A percentile compares a stretch with the other conserved stretches of the same genome.
Evolutionary conservation across 92 coral and sea anemone species (phyloP).

Genomic region (Paragorgia papillata): DNA sequence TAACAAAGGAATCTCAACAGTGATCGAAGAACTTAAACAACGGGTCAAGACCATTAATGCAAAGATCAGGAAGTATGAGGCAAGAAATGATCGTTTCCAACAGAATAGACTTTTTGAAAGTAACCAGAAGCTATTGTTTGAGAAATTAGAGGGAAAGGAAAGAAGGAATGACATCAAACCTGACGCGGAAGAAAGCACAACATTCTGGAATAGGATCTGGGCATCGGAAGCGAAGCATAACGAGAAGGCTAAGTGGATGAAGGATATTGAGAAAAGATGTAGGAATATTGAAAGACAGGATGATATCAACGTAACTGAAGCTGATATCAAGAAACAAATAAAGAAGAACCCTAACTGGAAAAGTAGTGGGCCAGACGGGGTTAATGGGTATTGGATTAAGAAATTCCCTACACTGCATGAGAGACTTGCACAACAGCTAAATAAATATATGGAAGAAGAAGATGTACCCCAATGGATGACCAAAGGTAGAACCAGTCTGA

Average conservation of each 20-base stretch:
- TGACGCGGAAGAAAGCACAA: constrained; percentile 8
- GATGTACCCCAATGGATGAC: constrained; percentile 45
- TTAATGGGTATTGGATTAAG: constrained; percentile 52
- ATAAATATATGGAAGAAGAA: constrained; percentile 12
- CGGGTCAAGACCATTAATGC: background rate
- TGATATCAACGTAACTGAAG: constrained; percentile 25
- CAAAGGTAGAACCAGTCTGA: constrained; percentile 45
- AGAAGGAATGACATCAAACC: constrained; percentile 26
- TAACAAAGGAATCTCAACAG: constrained; percentile 24
- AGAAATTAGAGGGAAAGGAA: constrained; percentile 20
- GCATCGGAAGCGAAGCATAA: background rate
- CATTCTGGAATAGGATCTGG: constrained; percentile 25
- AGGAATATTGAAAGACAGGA: constrained; percentile 3
- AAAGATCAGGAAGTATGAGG: constrained; percentile 27
- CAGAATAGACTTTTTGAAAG: background rate
- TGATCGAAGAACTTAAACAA: constrained; percentile 24
- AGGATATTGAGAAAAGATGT: background rate
- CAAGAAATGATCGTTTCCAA: background rate
- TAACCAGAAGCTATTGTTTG: constrained; percentile 16
- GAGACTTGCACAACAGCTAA: constrained; percentile 40
- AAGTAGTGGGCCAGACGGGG: constrained; percentile 4
- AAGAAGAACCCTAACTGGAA: constrained; percentile 51
- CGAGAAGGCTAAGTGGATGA: constrained; percentile 10
- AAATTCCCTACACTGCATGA: constrained; percentile 18
- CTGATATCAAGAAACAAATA: constrained; percentile 41